phyloP scores from a whole-genome alignment of 2,797 vertebrate genomes.

The Sebastes aleutianus region DNA sequence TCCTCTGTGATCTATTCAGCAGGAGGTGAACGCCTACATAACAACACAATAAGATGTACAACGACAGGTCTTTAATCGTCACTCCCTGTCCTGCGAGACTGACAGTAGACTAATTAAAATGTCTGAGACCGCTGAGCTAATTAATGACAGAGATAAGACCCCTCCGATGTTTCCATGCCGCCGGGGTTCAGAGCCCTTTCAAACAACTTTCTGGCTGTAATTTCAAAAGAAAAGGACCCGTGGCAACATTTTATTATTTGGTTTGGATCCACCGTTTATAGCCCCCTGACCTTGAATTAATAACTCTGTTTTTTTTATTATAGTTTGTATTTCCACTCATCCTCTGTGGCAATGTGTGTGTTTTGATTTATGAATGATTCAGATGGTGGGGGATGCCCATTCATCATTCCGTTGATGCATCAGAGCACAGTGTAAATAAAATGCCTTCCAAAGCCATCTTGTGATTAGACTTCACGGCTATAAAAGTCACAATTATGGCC shows the following conservation, averaged over 20 bases:
- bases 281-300: slow-evolving; percentile 42
- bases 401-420: slow-evolving; percentile 32
- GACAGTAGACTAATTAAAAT: slow-evolving; percentile 67
- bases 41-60: slow-evolving; percentile 24
- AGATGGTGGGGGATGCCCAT: slow-evolving; percentile 1
- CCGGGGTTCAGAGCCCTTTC: slow-evolving; percentile 22
- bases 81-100: slow-evolving; percentile 31
- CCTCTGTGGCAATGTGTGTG: slow-evolving; percentile 2
- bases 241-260: background rate
- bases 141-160: slow-evolving; percentile 57
- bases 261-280: slow-evolving; percentile 8
- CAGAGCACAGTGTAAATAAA: slow-evolving; percentile 6
- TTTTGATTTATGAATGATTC: slow-evolving; percentile 47
- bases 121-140: slow-evolving; percentile 56
- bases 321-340: slow-evolving; percentile 16
- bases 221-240: slow-evolving; percentile 23
- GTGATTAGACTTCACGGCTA: slow-evolving; percentile 17
- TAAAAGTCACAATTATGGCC: background rate
- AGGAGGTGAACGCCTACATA: slow-evolving; percentile 29
- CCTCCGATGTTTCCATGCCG: slow-evolving; percentile 21
- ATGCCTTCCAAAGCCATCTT: slow-evolving; percentile 6
- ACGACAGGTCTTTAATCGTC: slow-evolving; percentile 43
- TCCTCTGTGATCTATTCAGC: slow-evolving; percentile 24
- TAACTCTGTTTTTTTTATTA: slow-evolving; percentile 19
- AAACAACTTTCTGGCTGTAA: slow-evolving; percentile 29